Evolutionary conservation across 2,797 vertebrate genomes (phyloP), one percentile per base, ranked within the genome.

Genomic region (Mormyrops boulengeri): DNA sequence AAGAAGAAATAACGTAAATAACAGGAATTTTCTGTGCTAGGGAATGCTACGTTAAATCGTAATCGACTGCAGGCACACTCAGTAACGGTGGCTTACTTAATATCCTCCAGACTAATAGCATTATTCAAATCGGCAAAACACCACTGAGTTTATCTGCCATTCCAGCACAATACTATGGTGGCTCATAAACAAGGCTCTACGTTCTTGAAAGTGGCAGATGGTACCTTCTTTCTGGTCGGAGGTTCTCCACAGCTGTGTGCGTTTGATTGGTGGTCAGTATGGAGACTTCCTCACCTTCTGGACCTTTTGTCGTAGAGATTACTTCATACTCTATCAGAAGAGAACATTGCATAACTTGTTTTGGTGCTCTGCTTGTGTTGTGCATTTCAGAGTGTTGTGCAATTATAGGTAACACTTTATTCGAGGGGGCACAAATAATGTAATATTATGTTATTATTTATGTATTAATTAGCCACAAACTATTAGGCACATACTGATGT

Each of bases 171-270:
- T 41, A 82, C 77, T n/a, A n/a, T 17, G 5, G 41, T 47, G 19
- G 17, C 38, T 41, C 38, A 82, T 34, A 73, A 38, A 14, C 41
- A 82, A n/a, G 77, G 41, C 2, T 41, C 41, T 47, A 47, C 19
- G 19, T n/a, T 47, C 41, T n/a, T 41, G 17, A 14, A 1, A 52
- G 34, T 8, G 12, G n/a, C 22, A 17, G 50, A 85, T 50, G 8
- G 91, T 96, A 99, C 98, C 96, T 99, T 95, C 97, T 99, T 91
- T 99, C 96, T 91, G 98, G 98, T 93, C 97, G 97, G 89, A 99
- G 95, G 92, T 99, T 99, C 96, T 99, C 99, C 94, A 99, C 97
- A 0, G 98, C 96, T 89, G 98, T 97, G 93, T 98, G 97, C 0
- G 99, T 99, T 95, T 99, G 98, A 94, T 99, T 99, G 92, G 99